These are phyloP conservation scores for Holacanthus passer DNA, from an alignment of 2,113 vertebrate species.

Conservation along the genomic window DNA sequence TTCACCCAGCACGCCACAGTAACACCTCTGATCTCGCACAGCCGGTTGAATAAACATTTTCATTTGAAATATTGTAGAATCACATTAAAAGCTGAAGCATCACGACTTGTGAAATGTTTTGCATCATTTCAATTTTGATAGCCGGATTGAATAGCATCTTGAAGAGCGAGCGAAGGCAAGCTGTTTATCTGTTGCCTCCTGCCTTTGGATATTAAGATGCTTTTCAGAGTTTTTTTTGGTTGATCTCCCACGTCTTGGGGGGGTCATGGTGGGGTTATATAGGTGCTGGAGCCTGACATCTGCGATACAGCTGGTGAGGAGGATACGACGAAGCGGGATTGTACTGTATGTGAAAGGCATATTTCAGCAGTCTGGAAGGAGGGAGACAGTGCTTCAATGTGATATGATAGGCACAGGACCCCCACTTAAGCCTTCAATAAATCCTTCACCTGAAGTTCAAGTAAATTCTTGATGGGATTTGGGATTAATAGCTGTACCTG, in stretches of 20 bases:
- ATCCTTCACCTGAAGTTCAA: constrained; percentile 18
- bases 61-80: background rate
- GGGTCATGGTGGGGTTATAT: background rate
- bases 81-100: constrained; percentile 3
- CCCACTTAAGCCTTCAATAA: background rate
- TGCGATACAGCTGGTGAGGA: background rate
- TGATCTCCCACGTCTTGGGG: background rate
- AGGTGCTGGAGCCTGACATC: background rate
- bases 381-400: background rate
- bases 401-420: background rate
- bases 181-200: background rate
- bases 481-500: background rate
- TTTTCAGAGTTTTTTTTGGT: background rate
- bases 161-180: background rate
- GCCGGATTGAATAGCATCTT: constrained; percentile 18
- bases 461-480: background rate
- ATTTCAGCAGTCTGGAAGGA: constrained; percentile 12
- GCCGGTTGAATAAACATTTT: constrained; percentile 25
- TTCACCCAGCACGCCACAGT: background rate
- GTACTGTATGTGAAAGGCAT: background rate
- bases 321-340: background rate
- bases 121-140: constrained; percentile 30
- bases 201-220: constrained; percentile 5
- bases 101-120: constrained; percentile 11
- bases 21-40: constrained; percentile 4